Evolutionary conservation across 2,797 vertebrate genomes (phyloP), one percentile per base, ranked within the genome.

Genomic region (Borostomias antarcticus): DNA sequence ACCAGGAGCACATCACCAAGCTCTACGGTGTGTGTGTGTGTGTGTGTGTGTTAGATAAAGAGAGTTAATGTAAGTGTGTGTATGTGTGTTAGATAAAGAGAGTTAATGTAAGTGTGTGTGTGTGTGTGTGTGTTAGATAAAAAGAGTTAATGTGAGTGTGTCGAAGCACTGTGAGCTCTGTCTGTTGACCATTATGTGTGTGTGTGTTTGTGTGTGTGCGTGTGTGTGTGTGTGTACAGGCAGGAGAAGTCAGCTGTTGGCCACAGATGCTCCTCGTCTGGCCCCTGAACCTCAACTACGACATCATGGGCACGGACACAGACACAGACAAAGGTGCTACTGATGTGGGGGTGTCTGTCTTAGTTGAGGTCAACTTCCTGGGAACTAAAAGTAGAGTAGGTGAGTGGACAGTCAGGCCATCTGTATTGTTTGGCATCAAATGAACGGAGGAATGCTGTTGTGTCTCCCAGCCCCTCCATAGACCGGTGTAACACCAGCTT

Each of bases 401-500:
- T n/a, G n/a, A n/a, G n/a, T n/a, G n/a, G n/a, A n/a, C n/a, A n/a
- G n/a, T n/a, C n/a, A n/a, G n/a, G n/a, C n/a, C n/a, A n/a, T n/a
- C n/a, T n/a, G n/a, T n/a, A n/a, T n/a, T n/a, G n/a, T n/a, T n/a
- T n/a, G n/a, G n/a, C n/a, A n/a, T n/a, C n/a, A n/a, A n/a, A n/a
- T n/a, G n/a, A n/a, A n/a, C n/a, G n/a, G n/a, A n/a, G n/a, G n/a
- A n/a, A n/a, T 15, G 17, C 29, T 23, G 5, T 11, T 59, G 11
- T 25, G 5, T 13, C 5, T 17, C 26, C 17, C 43, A 89, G 87
- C 25, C 58, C 73, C 43, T 61, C 62, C 53, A 25, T 82, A 28
- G 83, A 93, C 78, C 90, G 90, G 58, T 94, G 90, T 7, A 83
- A 89, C 74, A 86, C 84, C 73, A 91, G 75, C 68, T 90, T 93